A percentile compares a stretch with the other conserved stretches of the same genome.
Conservation (phyloP, 1,140 invertebrate species). For the Drosophila melanogaster region Release_6_plus_ISO1_MT NT_033779.5:14869001-14869500, state of each 20-base stretch:
- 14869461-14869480: conserved; percentile 7
- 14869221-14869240: neutral
- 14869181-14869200: neutral
- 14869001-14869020: conserved; percentile 22
- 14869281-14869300: neutral
- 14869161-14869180: neutral
- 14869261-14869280: too few relatives aligned
- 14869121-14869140: neutral
- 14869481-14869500: conserved; percentile 32
- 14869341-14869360: too few relatives aligned
- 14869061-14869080: conserved; percentile 7
- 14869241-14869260: neutral
- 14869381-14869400: conserved; percentile 30
- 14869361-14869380: neutral
- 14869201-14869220: neutral
- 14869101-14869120: conserved; percentile 2
- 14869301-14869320: neutral
- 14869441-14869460: conserved; percentile 18
- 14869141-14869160: neutral
- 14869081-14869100: neutral
- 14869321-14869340: too few relatives aligned
- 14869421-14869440: conserved; percentile 36
- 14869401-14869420: conserved; percentile 58
- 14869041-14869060: neutral
- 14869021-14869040: conserved; percentile 18